Evolutionary conservation across 2,888 invertebrate genomes (phyloP).

Genomic region (Nipponacmea schrenckii): DNA sequence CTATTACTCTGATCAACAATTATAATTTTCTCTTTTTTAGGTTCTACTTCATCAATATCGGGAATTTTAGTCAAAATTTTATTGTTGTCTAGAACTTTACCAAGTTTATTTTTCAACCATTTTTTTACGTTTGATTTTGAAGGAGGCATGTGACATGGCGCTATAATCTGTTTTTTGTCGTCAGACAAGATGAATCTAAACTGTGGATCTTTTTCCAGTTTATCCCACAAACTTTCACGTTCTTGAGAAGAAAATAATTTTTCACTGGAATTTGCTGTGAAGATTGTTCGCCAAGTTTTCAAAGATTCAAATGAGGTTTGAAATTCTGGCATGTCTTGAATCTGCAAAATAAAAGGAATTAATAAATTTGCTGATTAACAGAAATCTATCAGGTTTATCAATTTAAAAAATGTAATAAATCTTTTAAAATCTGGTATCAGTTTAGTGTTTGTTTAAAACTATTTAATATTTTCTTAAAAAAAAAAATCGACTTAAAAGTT

Average conservation of each 20-base stretch:
- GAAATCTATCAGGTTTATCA: too few species aligned
- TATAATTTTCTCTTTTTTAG: background rate
- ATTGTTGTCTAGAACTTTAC: background rate
- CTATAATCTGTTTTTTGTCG: slow-evolving; percentile 44
- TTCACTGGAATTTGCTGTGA: slow-evolving; percentile 30
- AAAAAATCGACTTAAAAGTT: too few species aligned
- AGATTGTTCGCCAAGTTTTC: slow-evolving; percentile 39
- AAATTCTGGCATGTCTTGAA: slow-evolving; percentile 45
- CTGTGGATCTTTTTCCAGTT: slow-evolving; percentile 44
- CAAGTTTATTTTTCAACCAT: slow-evolving; percentile 34
- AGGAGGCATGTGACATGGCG: slow-evolving; percentile 52
- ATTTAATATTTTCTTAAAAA: too few species aligned
- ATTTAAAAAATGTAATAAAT: too few species aligned
- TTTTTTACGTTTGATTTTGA: slow-evolving; percentile 30
- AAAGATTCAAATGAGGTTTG: slow-evolving; percentile 34
- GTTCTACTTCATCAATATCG: background rate
- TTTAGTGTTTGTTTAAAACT: too few species aligned
- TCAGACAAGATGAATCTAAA: slow-evolving; percentile 46
- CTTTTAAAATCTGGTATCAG: too few species aligned
- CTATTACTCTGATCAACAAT: background rate
- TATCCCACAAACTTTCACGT: slow-evolving; percentile 33
- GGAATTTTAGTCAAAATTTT: too few species aligned
- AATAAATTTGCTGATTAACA: too few species aligned
- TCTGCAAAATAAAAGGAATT: slow-evolving; percentile 33
- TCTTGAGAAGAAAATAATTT: slow-evolving; percentile 38